Conservation (phyloP, 2,888 invertebrate genomes). For the Pherbina coryleti region DNA sequence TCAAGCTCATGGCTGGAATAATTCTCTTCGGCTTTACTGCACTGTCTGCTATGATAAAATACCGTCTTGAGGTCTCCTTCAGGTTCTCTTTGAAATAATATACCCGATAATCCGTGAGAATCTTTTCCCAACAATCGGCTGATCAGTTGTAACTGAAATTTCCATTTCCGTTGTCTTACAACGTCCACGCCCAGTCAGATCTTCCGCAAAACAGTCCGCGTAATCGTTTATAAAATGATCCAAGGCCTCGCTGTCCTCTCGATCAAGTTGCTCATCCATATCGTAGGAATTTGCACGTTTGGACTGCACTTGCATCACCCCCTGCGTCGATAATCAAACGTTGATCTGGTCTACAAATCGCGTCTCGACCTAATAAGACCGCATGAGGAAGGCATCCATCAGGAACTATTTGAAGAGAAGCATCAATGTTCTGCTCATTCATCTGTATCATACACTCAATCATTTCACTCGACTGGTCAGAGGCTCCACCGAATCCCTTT, state of each 20-base stretch:
- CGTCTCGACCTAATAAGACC: conserved; percentile 42
- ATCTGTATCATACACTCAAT: conserved; percentile 28
- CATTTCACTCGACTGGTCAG: neutral
- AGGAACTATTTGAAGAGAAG: conserved; percentile 36
- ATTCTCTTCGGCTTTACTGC: neutral
- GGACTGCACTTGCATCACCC: conserved; percentile 40
- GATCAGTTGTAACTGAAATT: conserved; percentile 22
- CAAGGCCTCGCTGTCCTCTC: neutral
- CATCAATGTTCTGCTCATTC: conserved; percentile 23
- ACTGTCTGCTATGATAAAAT: neutral
- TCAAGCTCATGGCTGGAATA: conserved; percentile 34
- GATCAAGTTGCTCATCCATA: neutral
- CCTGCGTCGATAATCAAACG: conserved; percentile 38
- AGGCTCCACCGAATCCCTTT: no score
- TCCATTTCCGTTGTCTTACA: conserved; percentile 27
- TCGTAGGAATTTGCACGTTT: neutral
- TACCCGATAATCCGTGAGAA: neutral
- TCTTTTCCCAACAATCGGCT: conserved; percentile 29
- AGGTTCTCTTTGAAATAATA: neutral
- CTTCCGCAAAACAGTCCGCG: conserved; percentile 28
- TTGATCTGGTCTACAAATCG: conserved; percentile 19
- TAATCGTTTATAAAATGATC: neutral
- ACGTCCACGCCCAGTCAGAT: neutral
- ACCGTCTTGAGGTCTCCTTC: neutral
- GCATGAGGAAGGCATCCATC: conserved; percentile 32